These are phyloP conservation scores for Brachionus rotundiformis DNA, from an alignment of 1,140 invertebrate genomes.

Conservation along the genomic window DNA sequence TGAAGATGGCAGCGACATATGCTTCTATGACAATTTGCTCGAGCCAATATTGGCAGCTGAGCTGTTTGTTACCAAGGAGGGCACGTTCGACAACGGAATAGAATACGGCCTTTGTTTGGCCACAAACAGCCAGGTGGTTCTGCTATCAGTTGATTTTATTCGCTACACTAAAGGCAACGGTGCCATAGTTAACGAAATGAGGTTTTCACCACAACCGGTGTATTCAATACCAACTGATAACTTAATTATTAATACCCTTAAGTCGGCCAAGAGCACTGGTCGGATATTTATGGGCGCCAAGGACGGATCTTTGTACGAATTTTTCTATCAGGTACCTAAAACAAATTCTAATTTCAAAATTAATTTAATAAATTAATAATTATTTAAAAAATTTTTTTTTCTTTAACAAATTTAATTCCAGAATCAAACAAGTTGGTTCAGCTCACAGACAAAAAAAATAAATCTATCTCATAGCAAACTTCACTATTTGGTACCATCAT, in stretches of 20 bases:
- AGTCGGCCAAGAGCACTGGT: constrained; percentile 65
- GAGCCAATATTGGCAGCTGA: not conserved
- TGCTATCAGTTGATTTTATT: constrained; percentile 76
- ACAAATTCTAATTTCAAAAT: constrained; percentile 62
- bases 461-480: constrained; percentile 86
- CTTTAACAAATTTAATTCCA: constrained; percentile 56
- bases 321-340: constrained; percentile 76
- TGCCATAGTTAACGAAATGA: constrained; percentile 73
- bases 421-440: constrained; percentile 80
- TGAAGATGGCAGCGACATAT: constrained; percentile 70
- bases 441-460: constrained; percentile 87
- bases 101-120: constrained; percentile 85
- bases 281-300: constrained; percentile 91
- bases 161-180: constrained; percentile 54
- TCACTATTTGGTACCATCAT: constrained; percentile 86
- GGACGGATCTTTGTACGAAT: constrained; percentile 92
- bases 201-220: constrained; percentile 86
- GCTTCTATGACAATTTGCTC: constrained; percentile 41
- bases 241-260: constrained; percentile 71
- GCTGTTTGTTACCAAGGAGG: constrained; percentile 53
- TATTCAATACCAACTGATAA: constrained; percentile 90
- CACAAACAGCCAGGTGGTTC: constrained; percentile 87
- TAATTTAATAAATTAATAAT: not conserved
- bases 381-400: constrained; percentile 1
- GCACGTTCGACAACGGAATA: constrained; percentile 78